Conservation (phyloP, 2,113 vertebrate genomes). For the human (Homo sapiens) region GRCh38 chr4:135150001-135150500, state of each 20-base stretch:
- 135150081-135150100: not conserved
- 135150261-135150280: not conserved
- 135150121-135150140: not conserved
- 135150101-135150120: too few relatives aligned
- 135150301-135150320: not conserved
- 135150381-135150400: not conserved
- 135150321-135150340: not conserved
- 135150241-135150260: not conserved
- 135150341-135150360: not conserved
- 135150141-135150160: not conserved
- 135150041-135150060: too few relatives aligned
- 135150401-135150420: not conserved
- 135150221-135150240: not conserved
- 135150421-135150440: not conserved
- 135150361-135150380: not conserved
- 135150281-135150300: not conserved
- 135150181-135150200: not conserved
- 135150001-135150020: not conserved
- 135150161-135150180: not conserved
- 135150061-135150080: not conserved
- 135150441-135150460: not conserved
- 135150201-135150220: not conserved
- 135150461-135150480: not conserved
- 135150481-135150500: not conserved
- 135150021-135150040: not conserved